These are phyloP conservation scores for Pantherophis guttatus DNA, from an alignment of 2,113 vertebrate species.

Conservation along the genomic window DNA sequence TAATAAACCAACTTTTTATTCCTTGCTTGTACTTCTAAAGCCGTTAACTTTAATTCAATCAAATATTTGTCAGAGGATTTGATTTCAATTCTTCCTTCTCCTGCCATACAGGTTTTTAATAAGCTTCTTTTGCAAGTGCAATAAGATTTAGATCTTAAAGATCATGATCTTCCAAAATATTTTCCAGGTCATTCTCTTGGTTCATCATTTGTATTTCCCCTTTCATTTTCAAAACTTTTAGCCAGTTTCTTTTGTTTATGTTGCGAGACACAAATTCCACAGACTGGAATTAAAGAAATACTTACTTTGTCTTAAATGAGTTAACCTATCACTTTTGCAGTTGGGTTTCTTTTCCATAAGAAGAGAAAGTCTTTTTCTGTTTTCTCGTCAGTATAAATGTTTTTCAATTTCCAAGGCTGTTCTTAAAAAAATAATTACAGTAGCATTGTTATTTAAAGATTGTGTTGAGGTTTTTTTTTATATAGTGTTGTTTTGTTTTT, in stretches of 20 bases:
- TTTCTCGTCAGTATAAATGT: conserved; percentile 6
- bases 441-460: conserved; percentile 36
- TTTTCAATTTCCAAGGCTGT: conserved; percentile 24
- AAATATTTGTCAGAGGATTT: background rate
- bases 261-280: background rate
- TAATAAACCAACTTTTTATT: background rate
- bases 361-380: background rate
- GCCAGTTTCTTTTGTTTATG: background rate
- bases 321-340: background rate
- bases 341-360: background rate
- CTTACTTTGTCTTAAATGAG: background rate
- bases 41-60: background rate
- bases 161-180: background rate
- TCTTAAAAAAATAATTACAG: conserved; percentile 1
- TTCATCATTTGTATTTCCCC: background rate
- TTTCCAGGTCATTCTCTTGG: background rate
- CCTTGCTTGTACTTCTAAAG: background rate
- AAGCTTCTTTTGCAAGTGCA: background rate
- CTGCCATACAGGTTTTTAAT: background rate
- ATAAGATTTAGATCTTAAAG: background rate
- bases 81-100: background rate
- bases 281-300: background rate
- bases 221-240: background rate
- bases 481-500: background rate
- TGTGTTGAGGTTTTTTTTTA: background rate